Base-by-base conservation (phyloP, 2,113 vertebrate genomes). In the Camelus bactrianus region DNA sequence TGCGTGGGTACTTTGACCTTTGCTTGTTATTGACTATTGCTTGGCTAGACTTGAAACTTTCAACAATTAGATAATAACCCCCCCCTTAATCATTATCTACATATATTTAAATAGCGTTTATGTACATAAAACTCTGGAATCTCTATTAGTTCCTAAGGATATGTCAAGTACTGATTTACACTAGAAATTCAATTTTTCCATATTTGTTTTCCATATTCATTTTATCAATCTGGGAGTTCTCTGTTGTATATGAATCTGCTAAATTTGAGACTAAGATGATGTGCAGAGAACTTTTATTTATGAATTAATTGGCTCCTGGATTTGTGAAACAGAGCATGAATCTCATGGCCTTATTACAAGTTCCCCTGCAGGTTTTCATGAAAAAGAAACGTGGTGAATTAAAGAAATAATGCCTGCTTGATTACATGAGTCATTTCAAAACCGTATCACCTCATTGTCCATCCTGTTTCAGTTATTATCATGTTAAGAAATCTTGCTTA, bases 251-350 rank as follows among this genome's bases (percentile, higher is more conserved):
- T 60, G 14, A 91, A 85, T 73, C 91, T 64, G 87, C 3, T 79
- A 89, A 84, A 75, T 80, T 80, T 92, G 35, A 93, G 12, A 50
- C 15, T 80, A 10, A 84, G 70, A 85, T 6, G 20, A 72, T n/a
- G 26, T 15, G 17, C 14, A 54, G 10, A 69, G 32, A 32, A 77
- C 8, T 50, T 93, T 96, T 58, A 89, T 42, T 73, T 79, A 86
- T 70, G 46, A 91, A 93, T 79, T 42, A 81, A 58, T 48, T 65
- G 5, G 8, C 65, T 81, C 22, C 7, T 24, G 7, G n/a, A 84
- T 89, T 96, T 93, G 35, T 81, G 35, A 90, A 77, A 95, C 62
- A 90, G 80, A 88, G 28, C 26, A 58, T 81, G 80, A 79, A 75
- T 82, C 20, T 75, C n/a, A 64, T 80, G 32, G 60, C 72, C n/a